Percentiles rank a stretch among this genome's conserved stretches.
These are phyloP conservation scores for Lasioglossum zephyrum DNA, from an alignment of 2,888 invertebrate species.

Conservation along the genomic window DNA sequence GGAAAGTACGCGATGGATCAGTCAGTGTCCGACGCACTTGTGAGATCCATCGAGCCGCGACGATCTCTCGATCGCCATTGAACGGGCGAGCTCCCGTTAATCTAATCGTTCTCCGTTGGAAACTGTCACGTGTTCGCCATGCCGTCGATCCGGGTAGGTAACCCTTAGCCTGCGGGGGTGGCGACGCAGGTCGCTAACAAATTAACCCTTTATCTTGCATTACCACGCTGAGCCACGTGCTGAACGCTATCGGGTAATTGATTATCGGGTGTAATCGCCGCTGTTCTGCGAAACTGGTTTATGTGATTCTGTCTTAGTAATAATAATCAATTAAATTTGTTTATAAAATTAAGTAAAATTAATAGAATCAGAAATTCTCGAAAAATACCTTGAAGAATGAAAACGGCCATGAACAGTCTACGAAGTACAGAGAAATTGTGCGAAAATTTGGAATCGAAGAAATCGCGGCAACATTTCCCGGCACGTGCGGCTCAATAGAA, in stretches of 20 bases:
- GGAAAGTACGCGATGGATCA: constrained; percentile 67
- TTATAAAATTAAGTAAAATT: not conserved
- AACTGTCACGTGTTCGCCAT: constrained; percentile 43
- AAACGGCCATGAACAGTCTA: not conserved
- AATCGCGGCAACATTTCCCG: not conserved
- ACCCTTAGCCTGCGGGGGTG: not conserved
- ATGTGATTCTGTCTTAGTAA: not conserved
- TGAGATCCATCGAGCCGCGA: constrained; percentile 49
- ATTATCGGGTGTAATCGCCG: not conserved
- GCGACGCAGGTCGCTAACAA: not conserved
- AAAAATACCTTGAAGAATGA: not conserved
- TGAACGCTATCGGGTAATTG: not conserved
- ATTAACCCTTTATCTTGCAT: constrained; percentile 5
- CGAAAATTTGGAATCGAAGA: not conserved
- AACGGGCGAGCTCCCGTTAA: not conserved
- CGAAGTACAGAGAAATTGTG: not conserved
- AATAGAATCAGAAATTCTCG: not conserved
- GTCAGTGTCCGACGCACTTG: constrained; percentile 59
- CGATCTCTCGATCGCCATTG: constrained; percentile 46
- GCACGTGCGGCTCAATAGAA: not conserved
- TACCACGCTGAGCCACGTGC: not conserved
- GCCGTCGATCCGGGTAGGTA: constrained; percentile 49
- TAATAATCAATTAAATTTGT: not conserved
- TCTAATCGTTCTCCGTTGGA: constrained; percentile 15
- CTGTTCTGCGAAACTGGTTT: not conserved